A percentile compares a stretch with the other conserved stretches of the same genome.
These are phyloP conservation scores for Halocaridina rubra DNA, from an alignment of 2,888 invertebrate species.

Conservation along the genomic window DNA sequence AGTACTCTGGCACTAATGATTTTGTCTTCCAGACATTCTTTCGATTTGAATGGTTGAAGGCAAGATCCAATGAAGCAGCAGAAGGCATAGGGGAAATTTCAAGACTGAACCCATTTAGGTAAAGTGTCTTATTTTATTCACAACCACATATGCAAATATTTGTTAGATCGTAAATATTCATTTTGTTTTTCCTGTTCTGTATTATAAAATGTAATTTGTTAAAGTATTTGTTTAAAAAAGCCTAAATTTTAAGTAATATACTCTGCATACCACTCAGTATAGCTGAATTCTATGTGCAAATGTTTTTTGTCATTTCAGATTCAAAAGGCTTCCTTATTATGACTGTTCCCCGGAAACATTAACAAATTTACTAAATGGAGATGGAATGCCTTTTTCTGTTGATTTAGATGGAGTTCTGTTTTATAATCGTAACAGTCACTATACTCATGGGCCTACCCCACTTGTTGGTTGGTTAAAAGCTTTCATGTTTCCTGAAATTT, in stretches of 20 bases:
- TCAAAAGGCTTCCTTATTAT: constrained; percentile 70
- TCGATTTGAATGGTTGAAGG: constrained; percentile 84
- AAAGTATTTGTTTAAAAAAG: too few relatives aligned
- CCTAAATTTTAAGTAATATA: too few relatives aligned
- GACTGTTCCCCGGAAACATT: constrained; percentile 66
- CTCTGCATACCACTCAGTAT: too few relatives aligned
- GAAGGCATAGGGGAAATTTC: constrained; percentile 68
- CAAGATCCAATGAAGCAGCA: constrained; percentile 77
- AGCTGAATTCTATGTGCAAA: too few relatives aligned
- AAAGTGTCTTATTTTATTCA: neutral
- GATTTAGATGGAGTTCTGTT: constrained; percentile 88
- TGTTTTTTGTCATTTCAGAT: constrained; percentile 68
- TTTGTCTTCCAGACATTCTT: constrained; percentile 78
- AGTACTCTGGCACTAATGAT: too few relatives aligned
- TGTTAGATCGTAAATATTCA: too few relatives aligned
- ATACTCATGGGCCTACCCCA: constrained; percentile 83
- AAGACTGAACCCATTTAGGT: constrained; percentile 48
- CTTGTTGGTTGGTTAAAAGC: constrained; percentile 92
- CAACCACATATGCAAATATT: neutral
- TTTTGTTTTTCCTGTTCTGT: too few relatives aligned
- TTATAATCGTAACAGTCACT: constrained; percentile 86
- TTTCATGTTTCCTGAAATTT: constrained; percentile 83
- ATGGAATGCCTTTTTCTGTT: constrained; percentile 60
- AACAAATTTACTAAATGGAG: constrained; percentile 65
- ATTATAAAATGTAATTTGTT: too few relatives aligned